These are phyloP conservation scores for Aratinga solstitialis DNA, from an alignment of 2,797 vertebrate genomes.

Conservation along the genomic window DNA sequence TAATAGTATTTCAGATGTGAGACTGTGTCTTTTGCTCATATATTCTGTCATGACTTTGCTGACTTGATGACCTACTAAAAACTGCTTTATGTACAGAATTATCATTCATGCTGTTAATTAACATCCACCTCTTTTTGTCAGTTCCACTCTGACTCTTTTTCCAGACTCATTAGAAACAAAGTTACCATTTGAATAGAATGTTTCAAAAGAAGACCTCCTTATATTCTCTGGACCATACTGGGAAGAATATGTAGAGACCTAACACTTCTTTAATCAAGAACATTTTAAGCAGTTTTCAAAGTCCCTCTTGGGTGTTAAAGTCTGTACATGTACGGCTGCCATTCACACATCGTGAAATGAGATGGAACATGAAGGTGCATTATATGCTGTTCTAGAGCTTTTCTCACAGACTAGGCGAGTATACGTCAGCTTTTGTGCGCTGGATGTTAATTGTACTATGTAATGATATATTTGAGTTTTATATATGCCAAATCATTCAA, in stretches of 20 bases:
- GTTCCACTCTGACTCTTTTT: neutral
- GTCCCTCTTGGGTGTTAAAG: neutral
- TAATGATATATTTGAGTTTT: neutral
- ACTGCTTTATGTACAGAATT: constrained; percentile 1
- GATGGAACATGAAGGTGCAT: neutral
- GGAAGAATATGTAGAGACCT: neutral
- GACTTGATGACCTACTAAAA: constrained; percentile 24
- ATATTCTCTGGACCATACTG: neutral
- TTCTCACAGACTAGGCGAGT: neutral
- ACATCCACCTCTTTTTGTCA: constrained; percentile 33
- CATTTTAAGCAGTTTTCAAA: constrained; percentile 28
- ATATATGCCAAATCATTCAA: neutral
- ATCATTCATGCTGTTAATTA: constrained; percentile 31
- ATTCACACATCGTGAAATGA: constrained; percentile 8
- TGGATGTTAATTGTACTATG: neutral
- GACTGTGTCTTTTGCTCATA: neutral
- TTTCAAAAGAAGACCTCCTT: constrained; percentile 19
- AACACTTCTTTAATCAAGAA: neutral
- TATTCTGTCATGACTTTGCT: neutral
- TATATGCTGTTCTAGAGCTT: neutral
- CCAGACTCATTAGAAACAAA: constrained; percentile 23
- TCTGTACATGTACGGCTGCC: neutral
- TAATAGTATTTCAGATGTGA: neutral
- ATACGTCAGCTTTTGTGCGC: neutral
- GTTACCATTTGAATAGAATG: neutral